Percentiles rank a stretch among this genome's conserved stretches.
Evolutionary conservation across 2,888 invertebrate species (phyloP).

Genomic region (Lycocerus yunnanus): DNA sequence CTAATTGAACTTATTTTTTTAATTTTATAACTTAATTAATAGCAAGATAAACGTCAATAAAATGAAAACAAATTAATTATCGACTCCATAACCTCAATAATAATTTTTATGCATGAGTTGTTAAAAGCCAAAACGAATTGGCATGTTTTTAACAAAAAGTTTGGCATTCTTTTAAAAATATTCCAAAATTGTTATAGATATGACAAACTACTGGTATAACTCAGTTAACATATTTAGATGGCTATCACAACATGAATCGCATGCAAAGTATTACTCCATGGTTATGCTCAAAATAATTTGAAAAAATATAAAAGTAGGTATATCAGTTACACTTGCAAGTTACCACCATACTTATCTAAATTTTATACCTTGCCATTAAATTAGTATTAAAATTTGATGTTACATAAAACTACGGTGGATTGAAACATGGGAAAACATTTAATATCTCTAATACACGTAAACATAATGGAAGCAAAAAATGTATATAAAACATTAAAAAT

Average conservation of each 20-base stretch:
- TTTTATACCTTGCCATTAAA: not conserved
- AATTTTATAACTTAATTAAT: not conserved
- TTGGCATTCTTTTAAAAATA: not conserved
- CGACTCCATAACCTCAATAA: not conserved
- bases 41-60: not conserved
- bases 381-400: not conserved
- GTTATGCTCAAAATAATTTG: not conserved
- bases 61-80: not conserved
- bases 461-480: conserved; percentile 4
- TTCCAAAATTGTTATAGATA: not conserved
- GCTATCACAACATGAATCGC: not conserved
- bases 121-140: not conserved
- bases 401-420: not conserved
- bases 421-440: not conserved
- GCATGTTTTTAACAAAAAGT: not conserved
- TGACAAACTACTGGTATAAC: not conserved
- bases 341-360: not conserved
- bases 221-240: not conserved
- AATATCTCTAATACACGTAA: not conserved
- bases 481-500: conserved; percentile 1
- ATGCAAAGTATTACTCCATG: not conserved
- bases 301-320: not conserved
- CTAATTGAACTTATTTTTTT: not conserved
- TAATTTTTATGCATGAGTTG: not conserved
- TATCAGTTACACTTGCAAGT: not conserved